Base-by-base conservation (phyloP, 2,113 vertebrate species). In the Motacilla alba region DNA sequence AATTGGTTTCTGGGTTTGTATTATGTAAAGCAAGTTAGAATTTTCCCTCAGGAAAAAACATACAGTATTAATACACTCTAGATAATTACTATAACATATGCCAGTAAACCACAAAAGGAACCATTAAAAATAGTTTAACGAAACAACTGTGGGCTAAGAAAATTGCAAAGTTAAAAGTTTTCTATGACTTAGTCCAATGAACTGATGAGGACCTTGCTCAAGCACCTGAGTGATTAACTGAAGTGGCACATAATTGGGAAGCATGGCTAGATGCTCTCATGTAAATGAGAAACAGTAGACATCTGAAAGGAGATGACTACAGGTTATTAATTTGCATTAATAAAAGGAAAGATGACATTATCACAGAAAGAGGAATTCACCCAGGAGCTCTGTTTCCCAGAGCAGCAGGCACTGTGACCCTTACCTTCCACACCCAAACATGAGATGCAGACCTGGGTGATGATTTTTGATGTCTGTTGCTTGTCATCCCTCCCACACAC, bases 381-480 rank as follows among this genome's bases (percentile, higher is more conserved):
- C 41, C 37, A 63, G 53, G 43, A 88, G 66, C 37, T 66, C 24
- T 66, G 33, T 24, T 39, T 87, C 47, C 23, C 7, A 3, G 47
- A 50, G 50, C 8, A 4, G 67, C 58, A 73, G 33, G 26, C 28
- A 28, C 44, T 11, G 31, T 0, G 0, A 49, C 7, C 2, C 1
- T 1, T 28, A 49, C 46, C 39, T 55, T 94, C 47, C 41, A 41
- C 31, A 39, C 6, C 41, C 16, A 43, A 60, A 35, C 3, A 3
- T 0, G 0, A 49, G 63, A 56, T 30, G 33, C n/a, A 89, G 77
- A 90, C 69, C 13, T 15, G 26, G 10, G 26, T 41, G 35, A 83
- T 3, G 18, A 30, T 62, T 78, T 53, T 15, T 44, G 22, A 43
- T 80, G 50, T 17, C 39, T 24, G 23, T 19, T 79, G 37, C 31